A percentile compares a stretch with the other conserved stretches of the same genome.
Evolutionary conservation across 2,113 vertebrate genomes (phyloP).

Genomic region (Cyprinodon variegatus): DNA sequence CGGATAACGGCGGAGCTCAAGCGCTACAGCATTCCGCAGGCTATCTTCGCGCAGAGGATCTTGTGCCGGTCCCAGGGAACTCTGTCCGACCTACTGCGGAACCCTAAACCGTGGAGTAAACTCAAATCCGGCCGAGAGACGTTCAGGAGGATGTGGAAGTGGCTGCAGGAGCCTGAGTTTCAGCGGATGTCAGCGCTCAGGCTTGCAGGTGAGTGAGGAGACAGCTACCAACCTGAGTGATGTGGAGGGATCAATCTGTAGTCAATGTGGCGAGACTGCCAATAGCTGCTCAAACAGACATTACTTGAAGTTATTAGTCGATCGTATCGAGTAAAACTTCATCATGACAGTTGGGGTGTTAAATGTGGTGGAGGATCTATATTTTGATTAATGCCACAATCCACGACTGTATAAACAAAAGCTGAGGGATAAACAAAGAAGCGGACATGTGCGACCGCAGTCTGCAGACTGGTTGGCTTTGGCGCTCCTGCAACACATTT

Average conservation of each 20-base stretch:
- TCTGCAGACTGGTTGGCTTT: slow-evolving; percentile 15
- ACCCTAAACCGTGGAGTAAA: slow-evolving; percentile 99
- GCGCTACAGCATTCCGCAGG: slow-evolving; percentile 98
- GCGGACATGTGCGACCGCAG: slow-evolving; percentile 17
- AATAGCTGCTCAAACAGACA: slow-evolving; percentile 77
- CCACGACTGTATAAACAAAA: slow-evolving; percentile 58
- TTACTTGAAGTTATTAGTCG: slow-evolving; percentile 79
- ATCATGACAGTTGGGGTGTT: slow-evolving; percentile 74
- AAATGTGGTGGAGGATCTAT: slow-evolving; percentile 70
- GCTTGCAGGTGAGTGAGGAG: slow-evolving; percentile 91
- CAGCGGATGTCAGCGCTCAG: slow-evolving; percentile 97
- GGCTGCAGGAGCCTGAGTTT: slow-evolving; percentile 98
- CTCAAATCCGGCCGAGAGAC: slow-evolving; percentile 98
- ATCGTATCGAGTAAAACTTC: slow-evolving; percentile 78
- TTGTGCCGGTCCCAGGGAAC: slow-evolving; percentile 98
- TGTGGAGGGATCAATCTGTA: slow-evolving; percentile 76
- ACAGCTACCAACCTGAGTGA: slow-evolving; percentile 70
- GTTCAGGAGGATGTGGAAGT: slow-evolving; percentile 99
- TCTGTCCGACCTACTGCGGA: slow-evolving; percentile 95
- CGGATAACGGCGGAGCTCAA: slow-evolving; percentile 97
- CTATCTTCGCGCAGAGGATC: slow-evolving; percentile 98
- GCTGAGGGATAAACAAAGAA: slow-evolving; percentile 50
- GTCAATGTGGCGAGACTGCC: slow-evolving; percentile 81
- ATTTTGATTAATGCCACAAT: slow-evolving; percentile 70
- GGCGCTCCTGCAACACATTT: slow-evolving; percentile 39